Percentiles rank a stretch among this genome's conserved stretches.
These are phyloP conservation scores for Hydrotaea cyrtoneurina DNA, from an alignment of 2,888 invertebrate species.

Conservation along the genomic window DNA sequence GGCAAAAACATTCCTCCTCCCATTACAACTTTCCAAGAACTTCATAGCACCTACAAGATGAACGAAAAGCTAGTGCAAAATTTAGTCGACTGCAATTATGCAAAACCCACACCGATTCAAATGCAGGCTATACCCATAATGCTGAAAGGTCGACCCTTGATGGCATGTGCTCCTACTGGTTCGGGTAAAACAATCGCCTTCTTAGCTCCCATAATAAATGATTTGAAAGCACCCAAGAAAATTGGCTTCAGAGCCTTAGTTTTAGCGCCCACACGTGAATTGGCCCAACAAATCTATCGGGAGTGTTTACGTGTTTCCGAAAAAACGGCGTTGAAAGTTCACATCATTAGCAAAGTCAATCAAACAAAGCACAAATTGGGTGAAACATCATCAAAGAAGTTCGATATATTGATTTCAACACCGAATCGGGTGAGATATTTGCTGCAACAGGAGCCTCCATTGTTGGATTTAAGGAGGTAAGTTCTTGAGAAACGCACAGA, in stretches of 20 bases:
- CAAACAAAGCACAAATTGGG: constrained; percentile 88
- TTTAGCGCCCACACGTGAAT: constrained; percentile 95
- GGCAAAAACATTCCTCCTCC: constrained; percentile 92
- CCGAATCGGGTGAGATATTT: constrained; percentile 95
- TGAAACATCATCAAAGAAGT: constrained; percentile 86
- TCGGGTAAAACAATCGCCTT: constrained; percentile 99
- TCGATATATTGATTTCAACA: constrained; percentile 95
- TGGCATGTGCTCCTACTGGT: constrained; percentile 98
- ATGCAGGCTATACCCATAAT: constrained; percentile 96
- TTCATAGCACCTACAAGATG: constrained; percentile 83
- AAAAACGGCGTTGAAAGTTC: constrained; percentile 87
- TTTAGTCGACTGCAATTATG: constrained; percentile 86
- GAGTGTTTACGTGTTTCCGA: constrained; percentile 90
- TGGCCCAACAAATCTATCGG: constrained; percentile 93
- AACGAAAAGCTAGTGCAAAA: constrained; percentile 85
- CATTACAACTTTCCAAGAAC: constrained; percentile 85
- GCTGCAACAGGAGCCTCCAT: constrained; percentile 89
- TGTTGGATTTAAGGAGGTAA: constrained; percentile 88
- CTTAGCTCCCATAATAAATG: constrained; percentile 92
- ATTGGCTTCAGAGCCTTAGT: constrained; percentile 93
- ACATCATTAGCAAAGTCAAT: constrained; percentile 90
- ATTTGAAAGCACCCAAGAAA: constrained; percentile 86
- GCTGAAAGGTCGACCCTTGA: constrained; percentile 90
- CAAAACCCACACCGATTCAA: constrained; percentile 92
- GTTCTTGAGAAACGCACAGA: constrained; percentile 64